Evolutionary conservation across 2,113 vertebrate genomes (phyloP).

Genomic region (Prunella fulvescens): DNA sequence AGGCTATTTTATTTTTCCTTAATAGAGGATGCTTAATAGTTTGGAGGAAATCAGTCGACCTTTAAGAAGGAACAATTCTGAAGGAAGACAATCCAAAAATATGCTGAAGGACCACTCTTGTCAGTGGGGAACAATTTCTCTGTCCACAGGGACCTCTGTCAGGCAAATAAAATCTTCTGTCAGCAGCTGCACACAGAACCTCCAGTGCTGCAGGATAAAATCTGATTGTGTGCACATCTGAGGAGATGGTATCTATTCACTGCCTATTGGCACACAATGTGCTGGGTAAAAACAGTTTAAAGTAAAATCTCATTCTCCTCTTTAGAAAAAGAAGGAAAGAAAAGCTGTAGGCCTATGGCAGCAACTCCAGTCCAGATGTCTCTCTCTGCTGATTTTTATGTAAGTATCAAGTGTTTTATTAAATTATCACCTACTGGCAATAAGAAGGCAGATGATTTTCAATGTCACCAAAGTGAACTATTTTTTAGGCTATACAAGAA

Average conservation of each 20-base stretch:
- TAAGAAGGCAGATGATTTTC: neutral
- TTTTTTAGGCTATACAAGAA: neutral
- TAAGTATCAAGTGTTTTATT: neutral
- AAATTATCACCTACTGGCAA: neutral
- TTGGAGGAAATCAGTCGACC: neutral
- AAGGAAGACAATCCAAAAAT: neutral
- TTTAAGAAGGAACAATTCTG: neutral
- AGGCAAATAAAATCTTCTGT: constrained; percentile 36
- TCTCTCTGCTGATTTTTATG: neutral
- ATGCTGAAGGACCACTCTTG: neutral
- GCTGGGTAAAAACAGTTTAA: neutral
- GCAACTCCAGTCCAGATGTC: neutral
- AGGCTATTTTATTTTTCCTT: neutral
- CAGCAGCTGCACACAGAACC: constrained; percentile 29
- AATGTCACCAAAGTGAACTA: neutral
- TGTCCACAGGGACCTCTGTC: neutral
- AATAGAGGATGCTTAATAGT: neutral
- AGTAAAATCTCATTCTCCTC: neutral
- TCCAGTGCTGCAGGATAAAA: constrained; percentile 1
- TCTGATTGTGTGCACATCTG: neutral
- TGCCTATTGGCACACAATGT: neutral
- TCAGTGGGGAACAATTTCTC: neutral
- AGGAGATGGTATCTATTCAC: constrained; percentile 19
- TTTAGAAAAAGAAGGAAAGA: neutral
- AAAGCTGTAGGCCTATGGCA: neutral